Base-by-base conservation (phyloP, 92 coral and sea anemone genomes). In the Epizoanthus rinbou region DNA sequence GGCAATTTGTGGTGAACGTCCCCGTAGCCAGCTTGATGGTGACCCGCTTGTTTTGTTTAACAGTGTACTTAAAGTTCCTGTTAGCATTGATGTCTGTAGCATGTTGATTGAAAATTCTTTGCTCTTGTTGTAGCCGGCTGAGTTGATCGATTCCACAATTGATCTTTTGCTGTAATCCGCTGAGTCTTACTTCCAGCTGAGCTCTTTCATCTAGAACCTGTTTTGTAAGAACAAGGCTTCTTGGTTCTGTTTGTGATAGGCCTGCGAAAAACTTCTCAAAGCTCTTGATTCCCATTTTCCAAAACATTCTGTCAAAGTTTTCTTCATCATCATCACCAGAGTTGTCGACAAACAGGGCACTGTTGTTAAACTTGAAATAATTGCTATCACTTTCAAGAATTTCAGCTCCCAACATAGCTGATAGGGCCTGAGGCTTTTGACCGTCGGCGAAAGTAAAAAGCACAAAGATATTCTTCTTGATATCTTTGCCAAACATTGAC, bases 401-500 rank as follows among this genome's bases (percentile, higher is more conserved):
- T 41, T 62, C 83, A 63, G 87, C 87, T 57, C 54, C 74, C 22
- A 59, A n/a, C 64, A 84, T 75, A 22, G 87, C 57, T 14, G 87
- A 64, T 39, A 84, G 81, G 8, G 87, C 87, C 70, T 84, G 87
- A 19, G 87, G 87, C 53, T 64, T 74, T 47, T 84, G 65, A 5
- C 76, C 83, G 75, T 84, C 87, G 13, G 87, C 87, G 64, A 84
- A 84, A 60, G 87, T 84, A 50, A 84, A 84, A 47, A 84, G 83
- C 53, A 84, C 87, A 28, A 68, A 75, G 73, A 84, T 53, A 25
- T 84, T 84, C 76, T 84, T 64, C 76, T 84, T 74, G 67, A 84
- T 84, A 84, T 84, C 87, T 84, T 84, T 84, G 58, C 87, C 87
- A 78, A 84, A 84, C 87, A 84, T 84, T 64, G 87, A 76, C 19